Evolutionary conservation across 2,888 invertebrate genomes (phyloP).

Genomic region (Xestoiulus laeticollis): DNA sequence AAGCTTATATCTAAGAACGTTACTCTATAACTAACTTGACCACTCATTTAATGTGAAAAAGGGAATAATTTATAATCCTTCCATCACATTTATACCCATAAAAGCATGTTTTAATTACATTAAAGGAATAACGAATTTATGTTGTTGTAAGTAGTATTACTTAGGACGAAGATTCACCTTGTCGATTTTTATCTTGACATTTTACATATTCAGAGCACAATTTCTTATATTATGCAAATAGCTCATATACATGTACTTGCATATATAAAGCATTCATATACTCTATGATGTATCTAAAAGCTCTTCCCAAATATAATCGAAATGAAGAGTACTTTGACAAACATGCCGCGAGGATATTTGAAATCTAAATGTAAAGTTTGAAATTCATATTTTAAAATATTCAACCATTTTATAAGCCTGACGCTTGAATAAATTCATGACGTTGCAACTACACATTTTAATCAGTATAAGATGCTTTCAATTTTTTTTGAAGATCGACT

Average conservation of each 20-base stretch:
- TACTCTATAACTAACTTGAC: too few relatives aligned
- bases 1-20: too few relatives aligned
- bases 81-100: not conserved
- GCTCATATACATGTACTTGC: not conserved
- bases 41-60: not conserved
- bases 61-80: not conserved
- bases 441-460: not conserved
- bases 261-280: not conserved
- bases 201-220: not conserved
- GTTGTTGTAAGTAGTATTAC: not conserved
- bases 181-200: not conserved
- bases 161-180: not conserved
- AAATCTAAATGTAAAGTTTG: not conserved
- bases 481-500: not conserved
- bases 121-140: not conserved
- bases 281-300: not conserved
- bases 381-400: slow-evolving; percentile 28
- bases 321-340: not conserved
- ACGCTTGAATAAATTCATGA: not conserved
- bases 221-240: not conserved
- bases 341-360: not conserved
- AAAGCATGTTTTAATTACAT: not conserved
- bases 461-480: not conserved
- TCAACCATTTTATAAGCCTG: not conserved
- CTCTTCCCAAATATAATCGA: not conserved